These are phyloP conservation scores for Falcunculus frontatus DNA, from an alignment of 2,113 vertebrate species.

Conservation along the genomic window DNA sequence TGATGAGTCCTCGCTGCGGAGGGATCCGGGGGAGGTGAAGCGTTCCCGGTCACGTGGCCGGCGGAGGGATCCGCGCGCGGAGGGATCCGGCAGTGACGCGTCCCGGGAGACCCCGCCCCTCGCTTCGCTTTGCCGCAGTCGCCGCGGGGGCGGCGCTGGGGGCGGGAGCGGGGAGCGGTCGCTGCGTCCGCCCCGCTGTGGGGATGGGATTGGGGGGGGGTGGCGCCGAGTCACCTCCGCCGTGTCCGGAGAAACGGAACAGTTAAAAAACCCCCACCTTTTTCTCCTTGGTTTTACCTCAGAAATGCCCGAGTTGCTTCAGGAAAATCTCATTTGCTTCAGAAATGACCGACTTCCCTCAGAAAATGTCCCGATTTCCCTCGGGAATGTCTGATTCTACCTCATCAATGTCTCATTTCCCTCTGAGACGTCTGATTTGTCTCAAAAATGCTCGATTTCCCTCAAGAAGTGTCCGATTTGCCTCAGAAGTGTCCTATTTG, in stretches of 20 bases:
- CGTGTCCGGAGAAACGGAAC: accelerated
- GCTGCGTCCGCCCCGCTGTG: background rate
- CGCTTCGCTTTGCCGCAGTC: background rate
- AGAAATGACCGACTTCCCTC: background rate
- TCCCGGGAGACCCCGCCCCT: background rate
- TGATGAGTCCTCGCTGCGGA: too few species aligned
- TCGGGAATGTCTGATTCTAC: background rate
- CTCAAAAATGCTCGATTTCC: background rate
- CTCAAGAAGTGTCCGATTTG: background rate
- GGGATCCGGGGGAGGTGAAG: too few species aligned
- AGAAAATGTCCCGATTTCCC: too few species aligned
- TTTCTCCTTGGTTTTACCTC: background rate
- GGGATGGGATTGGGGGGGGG: too few species aligned
- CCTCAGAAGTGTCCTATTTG: background rate
- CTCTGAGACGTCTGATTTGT: background rate
- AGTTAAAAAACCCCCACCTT: accelerated
- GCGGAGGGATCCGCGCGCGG: background rate
- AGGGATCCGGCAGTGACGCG: background rate
- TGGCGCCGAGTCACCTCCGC: background rate
- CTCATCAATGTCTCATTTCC: background rate
- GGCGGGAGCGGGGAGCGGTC: accelerated
- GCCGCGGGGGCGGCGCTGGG: background rate
- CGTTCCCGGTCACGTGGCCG: background rate
- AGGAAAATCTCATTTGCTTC: background rate
- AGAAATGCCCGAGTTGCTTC: background rate